Conservation (phyloP, 2,113 vertebrate genomes). For the Bubo bubo region DNA sequence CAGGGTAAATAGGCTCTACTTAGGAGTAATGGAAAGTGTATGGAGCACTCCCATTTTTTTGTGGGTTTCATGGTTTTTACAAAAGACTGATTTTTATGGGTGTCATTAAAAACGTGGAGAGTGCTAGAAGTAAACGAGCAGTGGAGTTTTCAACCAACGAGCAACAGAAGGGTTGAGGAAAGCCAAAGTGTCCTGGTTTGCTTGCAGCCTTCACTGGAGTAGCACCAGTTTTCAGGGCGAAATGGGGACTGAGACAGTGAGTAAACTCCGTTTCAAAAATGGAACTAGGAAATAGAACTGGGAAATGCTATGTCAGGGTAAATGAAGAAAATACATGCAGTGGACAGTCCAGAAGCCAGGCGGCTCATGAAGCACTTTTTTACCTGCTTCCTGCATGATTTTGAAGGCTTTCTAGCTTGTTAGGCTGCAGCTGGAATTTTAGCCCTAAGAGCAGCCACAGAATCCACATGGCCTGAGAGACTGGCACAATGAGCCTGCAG, state of each 20-base stretch:
- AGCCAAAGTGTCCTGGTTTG: neutral
- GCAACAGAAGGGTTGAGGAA: neutral
- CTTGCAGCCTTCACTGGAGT: neutral
- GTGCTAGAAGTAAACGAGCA: neutral
- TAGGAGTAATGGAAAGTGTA: neutral
- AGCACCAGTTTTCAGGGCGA: neutral
- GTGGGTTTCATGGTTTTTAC: neutral
- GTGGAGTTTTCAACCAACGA: neutral
- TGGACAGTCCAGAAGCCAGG: neutral
- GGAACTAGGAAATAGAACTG: neutral
- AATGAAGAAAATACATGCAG: neutral
- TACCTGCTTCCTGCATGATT: neutral
- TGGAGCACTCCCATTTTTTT: neutral
- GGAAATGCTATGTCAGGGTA: neutral
- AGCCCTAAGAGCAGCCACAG: neutral
- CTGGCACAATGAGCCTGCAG: neutral
- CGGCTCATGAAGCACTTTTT: neutral
- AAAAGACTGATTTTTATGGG: neutral
- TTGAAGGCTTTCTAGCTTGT: neutral
- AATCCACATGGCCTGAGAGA: neutral
- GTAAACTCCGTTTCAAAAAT: neutral
- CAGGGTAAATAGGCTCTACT: neutral
- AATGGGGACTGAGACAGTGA: neutral
- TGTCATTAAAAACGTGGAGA: neutral
- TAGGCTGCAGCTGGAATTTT: neutral